Base-by-base conservation (phyloP, 1,140 invertebrate genomes). In the Sitophilus oryzae region DNA sequence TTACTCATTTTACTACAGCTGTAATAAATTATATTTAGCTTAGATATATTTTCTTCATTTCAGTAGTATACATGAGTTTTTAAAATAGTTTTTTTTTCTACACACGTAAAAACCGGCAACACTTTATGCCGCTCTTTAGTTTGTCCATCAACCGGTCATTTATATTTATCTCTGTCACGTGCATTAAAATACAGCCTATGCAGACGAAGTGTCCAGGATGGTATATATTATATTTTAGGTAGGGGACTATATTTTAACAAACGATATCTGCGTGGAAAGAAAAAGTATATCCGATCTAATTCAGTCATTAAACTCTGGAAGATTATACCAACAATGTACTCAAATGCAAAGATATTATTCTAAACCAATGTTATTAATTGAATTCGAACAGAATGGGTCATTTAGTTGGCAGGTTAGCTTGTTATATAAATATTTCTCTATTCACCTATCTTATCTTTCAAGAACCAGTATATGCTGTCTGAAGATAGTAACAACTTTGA, bases 281-380 rank as follows among this genome's bases (percentile, higher is more conserved):
- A 99, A 99, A 77, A 96, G 93, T 52, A 82, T 99, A 19, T 93
- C 91, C 21, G 97, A 99, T 83, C 76, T 99, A 50, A 95, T 98
- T 70, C 93, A 93, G 11, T 98, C 95, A 0, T 75, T 99, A 11
- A 90, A 93, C 71, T 92, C 85, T 52, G 97, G 97, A 0, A 83
- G 97, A 46, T 77, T 99, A 23, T 98, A 96, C 71, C 93, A 91
- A 69, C 97, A 99, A 74, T 89, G 89, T 40, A 82, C 88, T 40
- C 82, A 90, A 46, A 96, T 96, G 93, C 85, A 82, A 49, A 77
- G 93, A 10, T 82, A 89, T 73, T 96, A 96, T 71, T 78, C 81
- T 16, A 88, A 88, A 65, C 89, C 93, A 0, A 87, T 97, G 68
- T 75, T 98, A n/a, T 79, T 98, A 0, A 96, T 98, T 52, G 95